phyloP scores from a whole-genome alignment of 2,888 invertebrate genomes.

The Spilarctia lutea region DNA sequence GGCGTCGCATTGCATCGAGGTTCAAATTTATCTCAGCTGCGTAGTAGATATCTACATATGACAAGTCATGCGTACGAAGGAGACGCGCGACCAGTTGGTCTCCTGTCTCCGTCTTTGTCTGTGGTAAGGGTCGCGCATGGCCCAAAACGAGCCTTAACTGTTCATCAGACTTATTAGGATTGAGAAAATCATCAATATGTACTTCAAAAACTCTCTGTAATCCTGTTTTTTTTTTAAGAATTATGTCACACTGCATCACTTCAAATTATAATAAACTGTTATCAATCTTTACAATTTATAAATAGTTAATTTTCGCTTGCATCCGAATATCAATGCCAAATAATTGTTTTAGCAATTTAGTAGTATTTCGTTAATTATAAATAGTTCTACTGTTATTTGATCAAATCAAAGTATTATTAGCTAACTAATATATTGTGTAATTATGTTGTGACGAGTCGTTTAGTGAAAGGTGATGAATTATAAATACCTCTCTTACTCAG shows the following conservation, averaged over 20 bases:
- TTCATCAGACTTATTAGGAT: background rate
- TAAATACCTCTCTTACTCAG: background rate
- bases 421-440: constrained; percentile 45
- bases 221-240: background rate
- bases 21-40: too few species aligned
- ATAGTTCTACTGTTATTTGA: constrained; percentile 53
- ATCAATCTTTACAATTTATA: constrained; percentile 2
- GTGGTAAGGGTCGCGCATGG: too few species aligned
- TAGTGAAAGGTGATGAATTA: constrained; percentile 17
- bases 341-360: constrained; percentile 34
- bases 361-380: constrained; percentile 41
- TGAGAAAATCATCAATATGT: background rate
- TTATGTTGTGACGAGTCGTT: constrained; percentile 29
- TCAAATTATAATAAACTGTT: constrained; percentile 12
- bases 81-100: too few species aligned
- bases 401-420: constrained; percentile 57
- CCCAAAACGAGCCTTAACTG: too few species aligned
- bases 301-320: constrained; percentile 34
- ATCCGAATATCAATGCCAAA: constrained; percentile 44
- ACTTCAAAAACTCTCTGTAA: background rate
- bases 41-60: too few species aligned
- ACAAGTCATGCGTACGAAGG: too few species aligned
- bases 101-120: too few species aligned
- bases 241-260: constrained; percentile 17
- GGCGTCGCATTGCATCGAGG: too few species aligned